Evolutionary conservation across 1,140 invertebrate species (phyloP).

Genomic region (Ruditapes philippinarum): DNA sequence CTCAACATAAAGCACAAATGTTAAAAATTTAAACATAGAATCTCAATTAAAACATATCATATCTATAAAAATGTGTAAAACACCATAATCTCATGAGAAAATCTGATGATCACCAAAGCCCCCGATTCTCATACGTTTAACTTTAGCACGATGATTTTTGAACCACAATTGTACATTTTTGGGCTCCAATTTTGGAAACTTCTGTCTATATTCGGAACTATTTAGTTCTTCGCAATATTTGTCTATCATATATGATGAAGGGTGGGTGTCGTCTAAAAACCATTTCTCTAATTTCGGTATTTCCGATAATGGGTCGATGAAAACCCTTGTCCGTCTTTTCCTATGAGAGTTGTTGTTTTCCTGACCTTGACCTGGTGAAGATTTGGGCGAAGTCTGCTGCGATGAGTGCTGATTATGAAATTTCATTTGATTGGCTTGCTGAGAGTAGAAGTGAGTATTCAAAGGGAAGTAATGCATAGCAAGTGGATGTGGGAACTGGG

Average conservation of each 20-base stretch:
- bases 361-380: conserved; percentile 63
- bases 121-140: conserved; percentile 91
- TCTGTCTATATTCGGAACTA: conserved; percentile 95
- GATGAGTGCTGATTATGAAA: conserved; percentile 67
- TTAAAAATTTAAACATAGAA: conserved; percentile 27
- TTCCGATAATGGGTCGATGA: conserved; percentile 99
- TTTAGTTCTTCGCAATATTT: conserved; percentile 99
- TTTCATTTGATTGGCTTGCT: conserved; percentile 71
- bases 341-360: conserved; percentile 70
- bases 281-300: conserved; percentile 98
- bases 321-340: conserved; percentile 97
- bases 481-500: conserved; percentile 80
- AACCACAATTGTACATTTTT: conserved; percentile 98
- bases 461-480: conserved; percentile 84
- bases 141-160: conserved; percentile 97
- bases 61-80: not conserved
- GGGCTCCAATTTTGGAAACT: conserved; percentile 98
- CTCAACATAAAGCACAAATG: not conserved
- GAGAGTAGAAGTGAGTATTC: conserved; percentile 81
- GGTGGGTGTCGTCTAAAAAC: conserved; percentile 99
- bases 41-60: conserved; percentile 13
- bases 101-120: conserved; percentile 56
- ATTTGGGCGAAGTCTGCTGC: conserved; percentile 56
- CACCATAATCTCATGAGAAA: conserved; percentile 43
- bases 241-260: conserved; percentile 97